These are phyloP conservation scores for Heliocidaris tuberculata DNA, from an alignment of 35 echinoderm and acorn worm genomes.

Conservation along the genomic window DNA sequence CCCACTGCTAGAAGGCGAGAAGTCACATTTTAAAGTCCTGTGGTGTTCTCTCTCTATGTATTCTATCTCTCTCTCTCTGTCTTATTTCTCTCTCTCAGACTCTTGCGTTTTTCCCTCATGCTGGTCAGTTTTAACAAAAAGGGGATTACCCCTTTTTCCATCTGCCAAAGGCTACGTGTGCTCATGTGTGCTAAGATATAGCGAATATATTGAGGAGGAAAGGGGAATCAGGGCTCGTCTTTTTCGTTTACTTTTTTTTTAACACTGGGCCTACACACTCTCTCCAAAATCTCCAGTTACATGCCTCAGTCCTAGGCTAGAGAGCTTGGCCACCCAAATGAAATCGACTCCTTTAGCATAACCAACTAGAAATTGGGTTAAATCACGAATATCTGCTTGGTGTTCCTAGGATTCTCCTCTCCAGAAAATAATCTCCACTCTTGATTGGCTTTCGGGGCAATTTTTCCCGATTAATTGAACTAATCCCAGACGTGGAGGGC, in stretches of 20 bases:
- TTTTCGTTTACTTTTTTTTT: neutral
- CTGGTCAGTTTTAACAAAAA: slow-evolving; percentile 11
- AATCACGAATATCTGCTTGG: slow-evolving; percentile 35
- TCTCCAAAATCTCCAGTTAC: neutral
- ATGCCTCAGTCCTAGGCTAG: slow-evolving; percentile 20
- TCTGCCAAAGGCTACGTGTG: neutral
- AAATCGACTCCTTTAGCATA: slow-evolving; percentile 35
- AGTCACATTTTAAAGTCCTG: neutral
- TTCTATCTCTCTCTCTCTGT: neutral
- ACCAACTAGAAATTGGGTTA: slow-evolving; percentile 40
- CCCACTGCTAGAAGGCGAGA: neutral
- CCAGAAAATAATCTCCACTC: slow-evolving; percentile 24
- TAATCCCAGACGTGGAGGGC: slow-evolving; percentile 34
- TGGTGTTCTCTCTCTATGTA: neutral
- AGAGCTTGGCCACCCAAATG: neutral
- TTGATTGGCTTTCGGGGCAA: slow-evolving; percentile 37
- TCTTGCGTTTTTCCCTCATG: neutral
- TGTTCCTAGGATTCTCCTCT: neutral
- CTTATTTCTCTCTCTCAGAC: neutral
- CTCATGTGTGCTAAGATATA: neutral
- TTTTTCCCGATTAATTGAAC: slow-evolving; percentile 37
- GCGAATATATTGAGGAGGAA: neutral
- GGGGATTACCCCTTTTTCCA: neutral
- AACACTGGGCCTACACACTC: slow-evolving; percentile 6
- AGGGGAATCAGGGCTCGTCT: neutral